Base-by-base conservation (phyloP, 64 coral and sea anemone species). In the Platygyra sinensis region DNA sequence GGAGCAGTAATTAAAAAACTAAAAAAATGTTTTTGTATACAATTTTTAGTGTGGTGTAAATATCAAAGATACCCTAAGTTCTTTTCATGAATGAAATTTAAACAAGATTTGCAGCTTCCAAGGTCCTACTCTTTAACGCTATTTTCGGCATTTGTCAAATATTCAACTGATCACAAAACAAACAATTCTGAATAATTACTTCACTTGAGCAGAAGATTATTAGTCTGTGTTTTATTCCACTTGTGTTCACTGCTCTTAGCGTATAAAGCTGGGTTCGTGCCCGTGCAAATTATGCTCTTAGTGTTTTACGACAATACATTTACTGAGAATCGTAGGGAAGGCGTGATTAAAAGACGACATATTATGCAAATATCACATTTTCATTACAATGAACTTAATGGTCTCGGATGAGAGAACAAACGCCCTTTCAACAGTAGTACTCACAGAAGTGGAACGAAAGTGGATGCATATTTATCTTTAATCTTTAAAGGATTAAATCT, bases 281-380 rank as follows among this genome's bases (percentile, higher is more conserved):
- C 2, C 25, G 8, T 65, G 62, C 15, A 15, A 46, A n/a, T n/a
- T n/a, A n/a, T 46, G 42, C 7, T 46, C 42, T 46, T 46, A 46
- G 42, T 46, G 42, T 8, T 46, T 46, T 46, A 6, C 42, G 42
- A 46, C 42, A 6, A 6, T 46, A 46, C 42, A 46, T 5, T 46
- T 46, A 46, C 42, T 46, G 42, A 46, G 42, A 46, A 46, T 5
- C 4, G 42, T 57, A 57, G 11, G 12, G 15, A 14, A 57, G 54
- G 15, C 54, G 22, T 69, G 22, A 11, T 29, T 0, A 10, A 20
- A 27, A 27, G 9, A 36, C 32, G n/a, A 71, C 52, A 46, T 71
- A 42, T 85, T 85, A 85, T 85, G 81, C 63, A 71, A 85, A 85
- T 85, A 17, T 30, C 0, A 18, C 7, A 72, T 85, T 83, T 85